Evolutionary conservation across 2,888 invertebrate genomes (phyloP), one percentile per base, ranked within the genome.

Genomic region (Drosophila demipolita): DNA sequence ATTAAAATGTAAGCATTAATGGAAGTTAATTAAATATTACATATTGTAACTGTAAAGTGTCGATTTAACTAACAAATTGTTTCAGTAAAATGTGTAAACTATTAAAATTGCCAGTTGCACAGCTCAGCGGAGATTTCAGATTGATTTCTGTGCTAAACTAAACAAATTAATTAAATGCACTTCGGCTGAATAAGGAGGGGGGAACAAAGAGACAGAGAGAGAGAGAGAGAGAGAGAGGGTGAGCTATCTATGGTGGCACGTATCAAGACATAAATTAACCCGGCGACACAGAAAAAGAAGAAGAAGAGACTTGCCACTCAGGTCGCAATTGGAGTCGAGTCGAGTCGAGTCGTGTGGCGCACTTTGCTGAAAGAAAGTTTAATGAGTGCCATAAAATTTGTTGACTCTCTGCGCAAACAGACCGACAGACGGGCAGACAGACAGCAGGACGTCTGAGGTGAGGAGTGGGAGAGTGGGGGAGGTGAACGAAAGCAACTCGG

Each of bases 371-470:
- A 86, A 86, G 85, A 88, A 86, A 86, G 87, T 88, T 88, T 86
- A 86, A 86, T 86, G 89, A 87, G 89, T 80, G 83, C 84, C 87
- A 86, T 86, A 86, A 88, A 85, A 88, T 88, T 86, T 85, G 85
- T 85, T 85, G 87, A 88, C 87, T 85, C 86, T 81, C 57, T 73
- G 70, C 53, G 50, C 64, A 66, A 66, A 76, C 59, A 71, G 64
- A 36, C 63, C 23, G 32, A 35, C 20, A 11, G 23, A 38, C 23
- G 12, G 38, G 12, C n/a, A 17, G 38, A 33, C 23, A 9, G 33
- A 45, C 23, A 29, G 55, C 12, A 17, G 23, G 20, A 20, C 12
- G 45, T 12, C 12, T 45, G 45, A 58, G n/a, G 11, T 15, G 49
- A 53, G 36, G 23, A 20, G 35, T 48, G 36, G 29, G 29, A 20